phyloP scores from a whole-genome alignment of 2,113 vertebrate genomes.

The Falco punctatus region DNA sequence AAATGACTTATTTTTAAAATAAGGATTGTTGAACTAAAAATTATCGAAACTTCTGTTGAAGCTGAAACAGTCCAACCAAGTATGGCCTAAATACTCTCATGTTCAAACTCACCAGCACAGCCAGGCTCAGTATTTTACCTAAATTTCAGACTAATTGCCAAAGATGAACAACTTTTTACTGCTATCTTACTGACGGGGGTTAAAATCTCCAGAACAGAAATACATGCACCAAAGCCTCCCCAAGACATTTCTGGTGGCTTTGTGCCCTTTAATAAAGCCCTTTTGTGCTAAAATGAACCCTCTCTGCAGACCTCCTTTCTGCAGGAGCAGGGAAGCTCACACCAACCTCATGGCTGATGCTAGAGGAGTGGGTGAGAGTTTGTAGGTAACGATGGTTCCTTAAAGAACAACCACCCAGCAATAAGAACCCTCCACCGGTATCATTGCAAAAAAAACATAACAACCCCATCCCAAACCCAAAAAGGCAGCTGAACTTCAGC shows the following conservation, averaged over 20 bases:
- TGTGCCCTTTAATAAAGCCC: background rate
- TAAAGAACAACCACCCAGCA: background rate
- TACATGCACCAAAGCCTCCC: fast-evolving
- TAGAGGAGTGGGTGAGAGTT: fast-evolving
- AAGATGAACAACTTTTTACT: background rate
- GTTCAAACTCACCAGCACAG: background rate
- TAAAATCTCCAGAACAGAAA: background rate
- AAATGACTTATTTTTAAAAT: background rate
- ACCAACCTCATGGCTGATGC: background rate
- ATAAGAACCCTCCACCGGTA: background rate
- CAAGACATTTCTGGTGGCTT: background rate
- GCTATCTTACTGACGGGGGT: fast-evolving
- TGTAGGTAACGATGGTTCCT: fast-evolving
- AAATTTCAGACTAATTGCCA: background rate
- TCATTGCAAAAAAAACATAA: background rate
- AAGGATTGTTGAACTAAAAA: background rate
- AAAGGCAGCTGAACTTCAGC: background rate
- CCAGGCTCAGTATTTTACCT: background rate
- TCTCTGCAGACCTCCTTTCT: background rate
- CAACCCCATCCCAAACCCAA: background rate
- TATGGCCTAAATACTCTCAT: background rate
- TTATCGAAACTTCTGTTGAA: background rate
- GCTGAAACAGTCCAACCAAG: fast-evolving
- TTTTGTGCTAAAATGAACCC: background rate
- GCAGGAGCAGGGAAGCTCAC: background rate